Conservation (phyloP, 2,888 invertebrate genomes). For the Sepioteuthis lessoniana region DNA sequence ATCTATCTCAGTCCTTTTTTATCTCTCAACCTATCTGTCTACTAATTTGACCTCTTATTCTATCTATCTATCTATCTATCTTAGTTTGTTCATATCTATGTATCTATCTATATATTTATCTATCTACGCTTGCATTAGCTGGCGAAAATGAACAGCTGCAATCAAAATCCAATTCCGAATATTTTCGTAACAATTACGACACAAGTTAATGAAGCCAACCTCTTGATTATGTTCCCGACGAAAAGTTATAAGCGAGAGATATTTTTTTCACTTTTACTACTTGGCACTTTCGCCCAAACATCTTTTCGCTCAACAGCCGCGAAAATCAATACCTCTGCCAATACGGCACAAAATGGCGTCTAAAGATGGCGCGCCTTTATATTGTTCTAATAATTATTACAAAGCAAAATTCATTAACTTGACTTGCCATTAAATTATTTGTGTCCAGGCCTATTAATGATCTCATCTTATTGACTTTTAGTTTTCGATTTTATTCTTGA, state of each 20-base stretch:
- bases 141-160: not conserved
- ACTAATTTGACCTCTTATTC: not conserved
- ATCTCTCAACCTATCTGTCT: not conserved
- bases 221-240: not conserved
- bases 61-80: too few species aligned
- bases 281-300: not conserved
- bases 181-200: conserved; percentile 9
- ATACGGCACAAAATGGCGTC: not conserved
- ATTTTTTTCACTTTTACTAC: not conserved
- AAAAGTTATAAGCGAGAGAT: not conserved
- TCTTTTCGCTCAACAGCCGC: not conserved
- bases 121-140: not conserved
- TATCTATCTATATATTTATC: not conserved
- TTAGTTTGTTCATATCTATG: not conserved
- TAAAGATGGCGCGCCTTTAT: not conserved
- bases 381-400: conserved; percentile 4
- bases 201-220: not conserved
- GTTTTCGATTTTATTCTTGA: not conserved
- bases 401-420: not conserved
- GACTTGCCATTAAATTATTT: conserved; percentile 33
- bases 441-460: conserved; percentile 13
- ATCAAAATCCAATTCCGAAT: not conserved
- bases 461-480: not conserved
- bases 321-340: not conserved
- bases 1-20: not conserved